Percentiles rank a stretch among this genome's conserved stretches.
Conservation (phyloP, 2,888 invertebrate genomes). For the Auanema freiburgensis region DNA sequence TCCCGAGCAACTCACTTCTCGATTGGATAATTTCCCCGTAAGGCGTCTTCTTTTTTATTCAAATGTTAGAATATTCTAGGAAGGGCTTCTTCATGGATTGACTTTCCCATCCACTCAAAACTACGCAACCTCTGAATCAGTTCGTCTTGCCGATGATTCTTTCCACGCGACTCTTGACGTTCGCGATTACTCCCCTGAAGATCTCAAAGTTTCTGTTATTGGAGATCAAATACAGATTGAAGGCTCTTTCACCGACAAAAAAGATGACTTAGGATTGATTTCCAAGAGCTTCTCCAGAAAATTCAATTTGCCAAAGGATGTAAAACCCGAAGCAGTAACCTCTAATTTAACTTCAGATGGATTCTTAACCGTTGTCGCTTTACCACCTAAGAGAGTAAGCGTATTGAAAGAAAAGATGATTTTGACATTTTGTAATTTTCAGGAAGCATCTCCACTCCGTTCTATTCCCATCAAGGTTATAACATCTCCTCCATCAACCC, state of each 20-base stretch:
- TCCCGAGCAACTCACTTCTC: background rate
- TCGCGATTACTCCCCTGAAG: conserved; percentile 52
- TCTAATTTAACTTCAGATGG: conserved; percentile 58
- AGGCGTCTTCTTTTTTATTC: conserved; percentile 12
- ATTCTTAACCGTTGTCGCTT: conserved; percentile 48
- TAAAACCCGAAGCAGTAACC: conserved; percentile 49
- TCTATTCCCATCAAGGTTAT: conserved; percentile 24
- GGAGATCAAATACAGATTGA: conserved; percentile 54
- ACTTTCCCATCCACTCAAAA: conserved; percentile 18
- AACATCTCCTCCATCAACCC: conserved; percentile 9
- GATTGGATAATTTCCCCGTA: conserved; percentile 3
- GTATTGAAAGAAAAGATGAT: background rate
- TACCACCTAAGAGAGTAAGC: conserved; percentile 34
- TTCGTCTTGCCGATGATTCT: conserved; percentile 52
- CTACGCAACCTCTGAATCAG: conserved; percentile 13
- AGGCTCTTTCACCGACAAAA: conserved; percentile 55
- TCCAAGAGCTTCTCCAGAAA: conserved; percentile 44
- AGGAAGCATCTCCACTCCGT: conserved; percentile 20
- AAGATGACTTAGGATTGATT: conserved; percentile 54
- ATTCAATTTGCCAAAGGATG: conserved; percentile 50
- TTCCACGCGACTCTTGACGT: conserved; percentile 56
- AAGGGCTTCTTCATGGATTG: background rate
- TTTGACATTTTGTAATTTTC: background rate
- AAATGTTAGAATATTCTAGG: too few relatives aligned
- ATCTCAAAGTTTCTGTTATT: conserved; percentile 59